These are phyloP conservation scores for Peromyscus aztecus DNA, from an alignment of 2,797 vertebrate genomes.

Conservation along the genomic window DNA sequence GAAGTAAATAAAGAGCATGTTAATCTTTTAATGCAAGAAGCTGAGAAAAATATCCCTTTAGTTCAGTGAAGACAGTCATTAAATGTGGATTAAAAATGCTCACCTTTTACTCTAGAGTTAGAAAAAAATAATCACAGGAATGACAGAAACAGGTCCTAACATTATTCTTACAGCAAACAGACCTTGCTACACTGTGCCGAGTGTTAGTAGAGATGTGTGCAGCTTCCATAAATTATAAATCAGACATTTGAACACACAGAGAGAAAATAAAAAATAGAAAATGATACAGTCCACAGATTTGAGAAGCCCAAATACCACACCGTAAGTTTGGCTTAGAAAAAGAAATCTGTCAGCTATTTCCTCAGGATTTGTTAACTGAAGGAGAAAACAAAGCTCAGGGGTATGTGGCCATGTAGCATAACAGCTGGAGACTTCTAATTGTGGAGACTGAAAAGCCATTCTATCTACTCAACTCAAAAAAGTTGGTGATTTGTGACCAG, in stretches of 20 bases:
- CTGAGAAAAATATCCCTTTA: neutral
- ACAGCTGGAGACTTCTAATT: constrained; percentile 54
- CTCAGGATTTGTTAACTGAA: constrained; percentile 8
- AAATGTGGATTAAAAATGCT: neutral
- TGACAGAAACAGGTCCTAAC: neutral
- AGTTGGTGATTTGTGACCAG: neutral
- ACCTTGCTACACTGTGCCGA: neutral
- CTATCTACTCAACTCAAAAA: neutral
- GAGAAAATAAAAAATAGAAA: constrained; percentile 13
- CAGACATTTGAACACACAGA: constrained; percentile 47
- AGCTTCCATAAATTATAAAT: constrained; percentile 32
- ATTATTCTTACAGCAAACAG: constrained; percentile 23
- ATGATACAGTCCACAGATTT: neutral
- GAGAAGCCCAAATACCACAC: constrained; percentile 54
- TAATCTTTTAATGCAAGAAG: neutral
- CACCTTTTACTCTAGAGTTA: neutral
- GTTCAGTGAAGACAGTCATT: neutral
- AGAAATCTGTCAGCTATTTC: constrained; percentile 35
- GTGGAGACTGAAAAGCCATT: constrained; percentile 8
- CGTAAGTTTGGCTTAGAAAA: constrained; percentile 47
- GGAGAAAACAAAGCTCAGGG: neutral
- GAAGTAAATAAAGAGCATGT: neutral
- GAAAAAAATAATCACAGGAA: neutral
- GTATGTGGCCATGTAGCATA: neutral
- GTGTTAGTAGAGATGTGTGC: neutral